Evolutionary conservation across 2,113 vertebrate species (phyloP), one percentile per base, ranked within the genome.

Genomic region (Megatriorchis doriae): DNA sequence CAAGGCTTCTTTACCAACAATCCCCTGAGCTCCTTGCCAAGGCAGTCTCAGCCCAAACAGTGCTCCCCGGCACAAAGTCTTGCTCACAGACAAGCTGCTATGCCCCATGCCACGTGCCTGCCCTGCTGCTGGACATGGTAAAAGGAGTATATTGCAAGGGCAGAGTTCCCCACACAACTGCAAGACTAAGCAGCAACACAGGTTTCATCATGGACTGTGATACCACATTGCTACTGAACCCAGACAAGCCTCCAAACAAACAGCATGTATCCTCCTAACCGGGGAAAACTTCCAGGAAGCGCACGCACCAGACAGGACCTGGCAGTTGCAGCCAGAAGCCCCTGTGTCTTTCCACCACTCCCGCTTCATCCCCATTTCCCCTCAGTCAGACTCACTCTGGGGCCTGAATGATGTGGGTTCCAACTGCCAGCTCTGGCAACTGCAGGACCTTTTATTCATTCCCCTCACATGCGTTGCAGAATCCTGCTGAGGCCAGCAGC

Each of bases 401-500:
- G 47, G n/a, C 42, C 73, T 81, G 73, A 93, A 67, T 63, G 55
- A 72, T n/a, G 42, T 43, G 73, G 89, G 91, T 84, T 91, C 94
- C 81, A 63, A 55, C 56, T 43, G 66, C 89, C 93, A 91, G 79
- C 62, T 56, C 75, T 65, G 74, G 86, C 48, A 80, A 25, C 16
- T 53, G 80, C 82, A 86, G 80, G 91, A 77, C 67, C 86, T 70
- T 88, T 90, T 96, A 93, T 83, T 93, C 67, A 94, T 92, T 88
- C 88, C 55, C 91, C 88, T 95, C 94, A 90, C 94, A 93, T 71
- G 42, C 53, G 2, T 11, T 83, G 79, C 53, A 79, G 82, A 91
- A 89, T 94, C 82, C 79, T 86, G 94, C 93, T 79, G 88, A 92
- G 88, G 82, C 63, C 75, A 80, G 90, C 90, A 92, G 86, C 88